A percentile compares a stretch with the other conserved stretches of the same genome.
These are phyloP conservation scores for Rhizomys pruinosus DNA, from an alignment of 2,113 vertebrate genomes.

Conservation along the genomic window DNA sequence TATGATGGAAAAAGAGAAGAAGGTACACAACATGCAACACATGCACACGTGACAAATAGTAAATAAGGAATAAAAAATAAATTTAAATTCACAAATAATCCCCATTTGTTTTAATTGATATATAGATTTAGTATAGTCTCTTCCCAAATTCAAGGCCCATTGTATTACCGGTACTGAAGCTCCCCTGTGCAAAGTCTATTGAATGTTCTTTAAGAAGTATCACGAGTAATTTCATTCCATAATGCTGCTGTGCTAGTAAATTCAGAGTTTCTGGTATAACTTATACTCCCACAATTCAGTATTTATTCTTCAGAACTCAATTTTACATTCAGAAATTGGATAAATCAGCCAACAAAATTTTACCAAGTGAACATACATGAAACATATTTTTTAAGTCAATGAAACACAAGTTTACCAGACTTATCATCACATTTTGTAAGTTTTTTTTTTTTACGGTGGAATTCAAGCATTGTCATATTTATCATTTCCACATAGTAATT, in stretches of 20 bases:
- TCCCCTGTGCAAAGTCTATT: too few relatives aligned
- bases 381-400: neutral
- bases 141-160: too few relatives aligned
- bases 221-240: neutral
- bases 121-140: too few relatives aligned
- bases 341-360: neutral
- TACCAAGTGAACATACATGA: neutral
- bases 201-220: too few relatives aligned
- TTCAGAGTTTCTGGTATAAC: neutral
- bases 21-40: too few relatives aligned
- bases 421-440: neutral
- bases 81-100: too few relatives aligned
- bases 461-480: neutral
- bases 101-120: too few relatives aligned
- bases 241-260: neutral
- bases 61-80: too few relatives aligned
- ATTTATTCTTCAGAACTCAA: conserved; percentile 3
- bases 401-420: neutral
- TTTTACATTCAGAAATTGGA: conserved; percentile 18
- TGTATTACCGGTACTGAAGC: too few relatives aligned
- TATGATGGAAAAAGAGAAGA: too few relatives aligned
- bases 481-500: neutral
- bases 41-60: too few relatives aligned
- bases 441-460: neutral
- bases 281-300: neutral